phyloP scores from a whole-genome alignment of 2,888 invertebrate species.

The Mycalesis mineus region DNA sequence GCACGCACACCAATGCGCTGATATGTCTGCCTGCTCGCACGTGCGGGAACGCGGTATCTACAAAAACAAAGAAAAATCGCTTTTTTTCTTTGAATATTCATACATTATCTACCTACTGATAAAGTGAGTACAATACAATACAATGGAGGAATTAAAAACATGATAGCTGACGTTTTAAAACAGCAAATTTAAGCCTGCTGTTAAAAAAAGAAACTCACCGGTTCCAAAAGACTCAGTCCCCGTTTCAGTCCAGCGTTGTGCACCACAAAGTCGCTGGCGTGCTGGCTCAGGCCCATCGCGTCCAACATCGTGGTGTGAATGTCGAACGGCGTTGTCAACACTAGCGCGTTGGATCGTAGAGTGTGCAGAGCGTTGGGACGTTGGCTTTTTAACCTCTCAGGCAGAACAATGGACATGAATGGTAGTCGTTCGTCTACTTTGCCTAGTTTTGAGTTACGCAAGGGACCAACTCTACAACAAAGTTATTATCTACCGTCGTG shows the following conservation, averaged over 20 bases:
- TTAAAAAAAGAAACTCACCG: no score
- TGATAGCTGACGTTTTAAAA: no score
- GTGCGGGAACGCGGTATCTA: conserved; percentile 38
- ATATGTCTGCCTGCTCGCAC: conserved; percentile 41
- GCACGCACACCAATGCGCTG: conserved; percentile 45
- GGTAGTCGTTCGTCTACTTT: conserved; percentile 94
- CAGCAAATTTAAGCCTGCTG: no score
- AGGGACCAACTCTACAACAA: conserved; percentile 30
- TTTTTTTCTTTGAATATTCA: no score
- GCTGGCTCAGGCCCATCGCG: conserved; percentile 28
- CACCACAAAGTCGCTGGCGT: conserved; percentile 27
- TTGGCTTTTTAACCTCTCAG: conserved; percentile 80
- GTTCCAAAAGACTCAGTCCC: conserved; percentile 34
- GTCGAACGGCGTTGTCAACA: conserved; percentile 90
- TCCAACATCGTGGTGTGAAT: conserved; percentile 82
- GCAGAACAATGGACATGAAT: conserved; percentile 88
- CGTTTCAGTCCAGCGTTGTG: conserved; percentile 28
- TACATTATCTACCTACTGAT: no score
- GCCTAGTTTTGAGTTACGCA: conserved; percentile 61
- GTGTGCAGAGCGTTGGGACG: conserved; percentile 80
- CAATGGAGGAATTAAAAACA: no score
- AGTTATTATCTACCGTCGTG: no score
- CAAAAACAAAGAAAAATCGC: no score
- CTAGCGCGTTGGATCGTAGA: conserved; percentile 80
- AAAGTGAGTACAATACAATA: no score